phyloP scores from a whole-genome alignment of 2,113 vertebrate species.

The Carlito syrichta region DNA sequence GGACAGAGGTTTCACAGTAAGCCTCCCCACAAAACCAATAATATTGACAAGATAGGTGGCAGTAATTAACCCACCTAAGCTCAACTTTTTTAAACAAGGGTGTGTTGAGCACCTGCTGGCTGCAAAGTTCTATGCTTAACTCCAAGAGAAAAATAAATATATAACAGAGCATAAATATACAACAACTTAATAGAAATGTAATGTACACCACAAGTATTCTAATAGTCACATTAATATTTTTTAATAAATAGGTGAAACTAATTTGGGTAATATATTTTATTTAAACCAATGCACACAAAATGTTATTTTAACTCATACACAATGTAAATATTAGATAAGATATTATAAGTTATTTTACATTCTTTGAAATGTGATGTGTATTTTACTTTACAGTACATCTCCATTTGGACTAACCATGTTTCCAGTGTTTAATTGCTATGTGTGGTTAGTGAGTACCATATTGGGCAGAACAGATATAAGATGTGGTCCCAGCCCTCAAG shows the following conservation, averaged over 20 bases:
- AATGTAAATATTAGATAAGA: background rate
- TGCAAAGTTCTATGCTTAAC: background rate
- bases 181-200: constrained; percentile 37
- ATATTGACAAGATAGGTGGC: background rate
- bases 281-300: background rate
- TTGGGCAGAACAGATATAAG: background rate
- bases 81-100: background rate
- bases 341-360: background rate
- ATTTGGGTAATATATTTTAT: constrained; percentile 13
- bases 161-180: background rate
- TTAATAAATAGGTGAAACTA: constrained; percentile 1
- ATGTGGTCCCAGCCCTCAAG: background rate
- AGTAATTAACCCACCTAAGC: constrained; percentile 3
- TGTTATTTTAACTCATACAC: background rate
- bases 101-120: background rate
- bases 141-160: background rate
- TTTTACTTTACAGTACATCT: background rate
- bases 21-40: background rate
- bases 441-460: background rate
- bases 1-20: background rate
- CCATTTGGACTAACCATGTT: background rate
- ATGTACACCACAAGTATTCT: background rate
- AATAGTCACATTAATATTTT: background rate
- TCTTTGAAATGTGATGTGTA: background rate
- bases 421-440: background rate